Evolutionary conservation across 2,113 vertebrate genomes (phyloP).

Genomic region (Albula goreensis): DNA sequence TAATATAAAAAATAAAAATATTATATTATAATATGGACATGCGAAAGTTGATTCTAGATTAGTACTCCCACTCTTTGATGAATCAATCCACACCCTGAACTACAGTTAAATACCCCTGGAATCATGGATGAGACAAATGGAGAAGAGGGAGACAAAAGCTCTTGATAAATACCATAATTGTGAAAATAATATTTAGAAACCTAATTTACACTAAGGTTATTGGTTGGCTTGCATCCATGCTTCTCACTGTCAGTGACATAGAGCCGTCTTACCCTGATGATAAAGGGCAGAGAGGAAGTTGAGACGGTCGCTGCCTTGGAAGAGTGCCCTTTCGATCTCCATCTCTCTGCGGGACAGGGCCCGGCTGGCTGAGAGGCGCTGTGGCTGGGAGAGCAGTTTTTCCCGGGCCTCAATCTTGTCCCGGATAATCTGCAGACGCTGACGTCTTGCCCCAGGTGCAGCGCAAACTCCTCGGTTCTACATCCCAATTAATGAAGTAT

Average conservation of each 20-base stretch:
- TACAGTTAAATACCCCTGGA: too few species aligned
- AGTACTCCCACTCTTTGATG: too few species aligned
- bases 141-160: too few species aligned
- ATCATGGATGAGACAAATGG: too few species aligned
- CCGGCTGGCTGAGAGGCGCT: slow-evolving; percentile 86
- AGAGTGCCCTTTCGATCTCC: slow-evolving; percentile 92
- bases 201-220: too few species aligned
- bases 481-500: not conserved
- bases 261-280: slow-evolving; percentile 75
- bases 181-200: too few species aligned
- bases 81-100: too few species aligned
- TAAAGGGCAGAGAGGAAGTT: slow-evolving; percentile 87
- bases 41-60: too few species aligned
- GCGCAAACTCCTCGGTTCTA: slow-evolving; percentile 77
- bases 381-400: slow-evolving; percentile 81
- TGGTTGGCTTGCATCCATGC: too few species aligned
- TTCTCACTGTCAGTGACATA: not conserved
- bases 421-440: slow-evolving; percentile 81
- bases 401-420: slow-evolving; percentile 81
- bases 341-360: slow-evolving; percentile 88
- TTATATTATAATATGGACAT: too few species aligned
- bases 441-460: slow-evolving; percentile 75
- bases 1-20: too few species aligned
- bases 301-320: slow-evolving; percentile 83
- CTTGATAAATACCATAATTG: too few species aligned